These are phyloP conservation scores for Xanthia icteritia DNA, from an alignment of 2,888 invertebrate species.

Conservation along the genomic window DNA sequence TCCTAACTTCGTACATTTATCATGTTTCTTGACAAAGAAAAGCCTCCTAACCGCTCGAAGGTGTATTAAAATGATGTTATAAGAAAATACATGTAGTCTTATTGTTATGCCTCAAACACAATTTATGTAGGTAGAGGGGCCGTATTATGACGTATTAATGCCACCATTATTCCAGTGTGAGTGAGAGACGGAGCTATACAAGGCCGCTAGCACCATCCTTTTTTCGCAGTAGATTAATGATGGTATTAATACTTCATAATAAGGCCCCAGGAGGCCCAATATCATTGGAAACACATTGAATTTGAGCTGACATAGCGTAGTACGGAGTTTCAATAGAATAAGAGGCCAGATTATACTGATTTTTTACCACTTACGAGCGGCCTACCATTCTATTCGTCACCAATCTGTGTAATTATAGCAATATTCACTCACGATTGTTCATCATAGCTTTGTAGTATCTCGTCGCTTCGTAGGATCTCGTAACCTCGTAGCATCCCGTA, in stretches of 20 bases:
- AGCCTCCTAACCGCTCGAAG: not conserved
- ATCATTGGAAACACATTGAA: not conserved
- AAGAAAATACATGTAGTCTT: not conserved
- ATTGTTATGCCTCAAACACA: not conserved
- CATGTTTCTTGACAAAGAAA: not conserved
- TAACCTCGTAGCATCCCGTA: not conserved
- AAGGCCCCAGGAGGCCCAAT: too few relatives aligned
- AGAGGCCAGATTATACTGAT: not conserved
- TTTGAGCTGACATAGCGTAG: not conserved
- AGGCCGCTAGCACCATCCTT: too few relatives aligned
- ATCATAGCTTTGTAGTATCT: not conserved
- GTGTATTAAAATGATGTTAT: constrained; percentile 7
- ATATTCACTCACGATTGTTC: not conserved
- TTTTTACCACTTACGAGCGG: not conserved
- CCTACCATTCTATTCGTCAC: not conserved
- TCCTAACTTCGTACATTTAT: not conserved
- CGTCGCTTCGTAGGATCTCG: too few relatives aligned
- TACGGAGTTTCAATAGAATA: not conserved
- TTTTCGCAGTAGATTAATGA: too few relatives aligned
- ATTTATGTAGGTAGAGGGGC: not conserved
- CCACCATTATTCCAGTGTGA: too few relatives aligned
- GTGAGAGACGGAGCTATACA: too few relatives aligned
- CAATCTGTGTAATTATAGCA: not conserved
- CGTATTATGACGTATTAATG: too few relatives aligned
- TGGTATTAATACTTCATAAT: too few relatives aligned